Evolutionary conservation across 2,888 invertebrate species (phyloP), one percentile per base, ranked within the genome.

Genomic region (Troilus luridus): DNA sequence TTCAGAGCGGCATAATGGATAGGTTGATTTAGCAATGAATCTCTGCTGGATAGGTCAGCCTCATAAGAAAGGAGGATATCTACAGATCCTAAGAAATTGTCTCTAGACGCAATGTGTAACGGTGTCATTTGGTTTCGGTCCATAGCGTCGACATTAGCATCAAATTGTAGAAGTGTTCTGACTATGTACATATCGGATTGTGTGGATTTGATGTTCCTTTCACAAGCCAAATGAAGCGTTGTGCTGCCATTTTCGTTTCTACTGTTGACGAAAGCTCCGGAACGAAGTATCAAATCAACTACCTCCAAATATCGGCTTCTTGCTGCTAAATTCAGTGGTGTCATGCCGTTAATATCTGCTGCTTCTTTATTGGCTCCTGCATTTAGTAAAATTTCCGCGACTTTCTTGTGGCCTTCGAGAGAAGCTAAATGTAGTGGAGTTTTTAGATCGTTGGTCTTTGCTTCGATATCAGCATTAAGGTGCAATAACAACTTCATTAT

Each of bases 371-470:
- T 41, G 9, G 72, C 72, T 41, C 72, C 72, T 41, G 17, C 0
- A 17, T 77, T 77, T 41, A 77, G 41, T 41, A 77, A 27, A 41
- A 19, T 77, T 19, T 77, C 94, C 5, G 96, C 94, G 88, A 97
- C 95, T 93, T 96, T 96, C 0, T 94, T 93, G 92, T 96, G 95
- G 88, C 96, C 95, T 90, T 96, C 96, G 93, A 96, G 96, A 60
- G 95, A 94, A 0, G 97, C 97, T 91, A 97, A 95, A 92, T 96
- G 95, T 8, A 96, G 93, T 9, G 97, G 96, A 17, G 96, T 96
- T 93, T 96, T 96, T 77, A 96, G 96, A 94, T 97, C 97, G 94
- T 97, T 97, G 93, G 97, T 97, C 88, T 95, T 94, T 92, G 95
- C 94, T 88, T 94, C 94, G 12, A 96, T 95, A 94, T 97, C 96